Base-by-base conservation (phyloP, 2,113 vertebrate species). In the Romanogobio albipinnatus region DNA sequence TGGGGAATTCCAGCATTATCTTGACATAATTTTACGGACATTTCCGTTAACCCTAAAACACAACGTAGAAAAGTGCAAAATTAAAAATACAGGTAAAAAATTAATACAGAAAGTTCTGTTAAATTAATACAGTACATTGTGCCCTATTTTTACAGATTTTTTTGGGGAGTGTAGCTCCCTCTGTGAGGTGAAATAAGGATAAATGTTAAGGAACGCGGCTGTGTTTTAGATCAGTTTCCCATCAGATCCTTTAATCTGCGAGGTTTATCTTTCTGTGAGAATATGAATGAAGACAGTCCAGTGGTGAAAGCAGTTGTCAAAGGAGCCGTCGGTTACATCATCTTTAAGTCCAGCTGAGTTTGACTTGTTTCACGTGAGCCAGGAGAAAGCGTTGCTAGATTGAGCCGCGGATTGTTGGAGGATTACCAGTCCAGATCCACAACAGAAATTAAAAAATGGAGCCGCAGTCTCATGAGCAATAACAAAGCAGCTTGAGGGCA, bases 361-460 rank as follows among this genome's bases (percentile, higher is more conserved):
- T 9, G 58, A 49, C 76, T 85, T 71, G 76, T 81, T 90, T 93
- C 90, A 91, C 74, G 86, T 92, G 89, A 91, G 88, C 88, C 89
- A 88, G 84, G 83, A 86, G 81, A 83, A 62, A 36, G 76, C 71
- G 43, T 76, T 76, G 79, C 74, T 80, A 90, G 90, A 92, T 90
- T 92, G 89, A 91, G 88, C 79, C 59, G 17, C 70, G 87, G 91
- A 92, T 93, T 94, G 91, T 92, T 91, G 45, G 36, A 89, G 92
- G 92, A 95, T 94, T 95, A 95, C 88, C 85, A 81, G 49, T 43
- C 22, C 84, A 88, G 90, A 92, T 88, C 86, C 88, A 64, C 70
- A 84, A 86, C 87, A 88, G 84, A 92, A 91, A 92, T 90, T 87
- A 90, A 92, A 90, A 84, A 75, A 59, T 64, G 29, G 76, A 62